These are phyloP conservation scores for Ptychadena robeensis DNA, from an alignment of 2,797 vertebrate genomes.

Conservation along the genomic window DNA sequence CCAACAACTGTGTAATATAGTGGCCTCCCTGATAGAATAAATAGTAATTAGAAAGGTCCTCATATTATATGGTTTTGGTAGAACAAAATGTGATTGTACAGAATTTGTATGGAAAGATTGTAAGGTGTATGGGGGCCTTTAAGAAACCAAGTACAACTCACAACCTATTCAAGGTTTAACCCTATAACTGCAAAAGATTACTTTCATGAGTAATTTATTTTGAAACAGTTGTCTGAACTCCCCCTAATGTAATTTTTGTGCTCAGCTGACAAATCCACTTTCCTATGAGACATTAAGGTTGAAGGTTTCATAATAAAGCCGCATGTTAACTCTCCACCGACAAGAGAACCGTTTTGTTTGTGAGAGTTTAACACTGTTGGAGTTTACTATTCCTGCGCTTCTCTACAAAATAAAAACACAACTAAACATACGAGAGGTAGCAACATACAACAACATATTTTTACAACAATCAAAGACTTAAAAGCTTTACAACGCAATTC, in stretches of 20 bases:
- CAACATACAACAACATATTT: background rate
- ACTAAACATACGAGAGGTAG: background rate
- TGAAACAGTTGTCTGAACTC: background rate
- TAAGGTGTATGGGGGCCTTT: too few species aligned
- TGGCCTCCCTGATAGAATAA: too few species aligned
- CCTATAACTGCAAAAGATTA: background rate
- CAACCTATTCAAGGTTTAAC: too few species aligned
- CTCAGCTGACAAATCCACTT: background rate
- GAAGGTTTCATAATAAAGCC: slow-evolving; percentile 3
- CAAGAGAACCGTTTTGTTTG: background rate
- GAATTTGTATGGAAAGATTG: too few species aligned
- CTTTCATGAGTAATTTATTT: too few species aligned
- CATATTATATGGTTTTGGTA: too few species aligned
- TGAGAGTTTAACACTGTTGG: background rate
- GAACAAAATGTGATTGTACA: too few species aligned
- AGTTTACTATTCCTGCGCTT: background rate
- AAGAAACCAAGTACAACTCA: too few species aligned
- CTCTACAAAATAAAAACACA: background rate
- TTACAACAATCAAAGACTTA: too few species aligned
- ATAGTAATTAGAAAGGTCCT: too few species aligned
- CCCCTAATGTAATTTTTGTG: background rate
- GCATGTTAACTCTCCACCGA: background rate
- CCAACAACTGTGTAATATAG: too few species aligned
- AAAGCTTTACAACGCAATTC: background rate
- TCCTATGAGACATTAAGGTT: background rate